These are phyloP conservation scores for Geococcyx californianus DNA, from an alignment of 2,113 vertebrate species.

Conservation along the genomic window DNA sequence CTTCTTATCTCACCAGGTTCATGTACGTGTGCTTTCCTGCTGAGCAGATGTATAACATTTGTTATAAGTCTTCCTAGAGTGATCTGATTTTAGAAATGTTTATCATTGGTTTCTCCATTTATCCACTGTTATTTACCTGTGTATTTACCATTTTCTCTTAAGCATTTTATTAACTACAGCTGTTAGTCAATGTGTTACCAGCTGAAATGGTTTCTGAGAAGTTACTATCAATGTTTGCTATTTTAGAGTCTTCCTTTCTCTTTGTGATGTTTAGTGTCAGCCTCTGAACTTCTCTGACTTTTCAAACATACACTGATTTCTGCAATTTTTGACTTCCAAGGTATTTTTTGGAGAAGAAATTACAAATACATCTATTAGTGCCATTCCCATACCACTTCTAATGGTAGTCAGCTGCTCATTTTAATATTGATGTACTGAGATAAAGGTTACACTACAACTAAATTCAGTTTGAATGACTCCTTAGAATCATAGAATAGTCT, in stretches of 20 bases:
- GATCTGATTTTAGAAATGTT: not conserved
- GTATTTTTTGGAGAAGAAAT: not conserved
- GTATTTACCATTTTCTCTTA: not conserved
- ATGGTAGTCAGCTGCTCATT: not conserved
- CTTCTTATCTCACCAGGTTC: not conserved
- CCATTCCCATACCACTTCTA: not conserved
- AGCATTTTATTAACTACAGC: not conserved
- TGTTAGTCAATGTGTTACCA: not conserved
- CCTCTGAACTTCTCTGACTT: not conserved
- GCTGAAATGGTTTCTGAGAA: not conserved
- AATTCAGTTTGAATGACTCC: not conserved
- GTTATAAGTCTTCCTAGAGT: not conserved
- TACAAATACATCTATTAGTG: not conserved
- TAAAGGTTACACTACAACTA: rapidly evolving
- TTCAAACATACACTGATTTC: not conserved
- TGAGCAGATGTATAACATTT: not conserved
- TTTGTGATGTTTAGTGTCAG: not conserved
- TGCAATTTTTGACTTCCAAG: not conserved
- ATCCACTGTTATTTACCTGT: not conserved
- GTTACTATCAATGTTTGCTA: rapidly evolving
- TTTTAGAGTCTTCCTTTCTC: not conserved
- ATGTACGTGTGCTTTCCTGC: rapidly evolving
- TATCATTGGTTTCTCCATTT: not conserved
- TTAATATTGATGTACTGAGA: not conserved
- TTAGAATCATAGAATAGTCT: no score